Evolutionary conservation across 92 coral and sea anemone species (phyloP).

Genomic region (Metridium senile): DNA sequence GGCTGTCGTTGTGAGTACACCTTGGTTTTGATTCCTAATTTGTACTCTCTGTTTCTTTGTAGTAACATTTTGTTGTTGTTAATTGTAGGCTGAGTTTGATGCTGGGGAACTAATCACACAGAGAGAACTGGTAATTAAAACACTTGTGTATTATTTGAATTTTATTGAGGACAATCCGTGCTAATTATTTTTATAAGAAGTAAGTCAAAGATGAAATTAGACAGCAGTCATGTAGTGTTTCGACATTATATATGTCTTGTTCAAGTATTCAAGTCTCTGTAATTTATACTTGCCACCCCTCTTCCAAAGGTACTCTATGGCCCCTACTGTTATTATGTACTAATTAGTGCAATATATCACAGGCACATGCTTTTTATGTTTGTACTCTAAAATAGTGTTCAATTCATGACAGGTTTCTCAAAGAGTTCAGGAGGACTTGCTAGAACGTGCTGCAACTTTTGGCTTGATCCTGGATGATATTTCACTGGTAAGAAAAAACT

Average conservation of each 20-base stretch:
- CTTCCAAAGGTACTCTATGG: no score
- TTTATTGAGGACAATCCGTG: no score
- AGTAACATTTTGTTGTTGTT: neutral
- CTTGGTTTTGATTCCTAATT: neutral
- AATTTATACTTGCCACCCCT: no score
- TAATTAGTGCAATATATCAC: no score
- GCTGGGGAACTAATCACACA: slow-evolving; percentile 99
- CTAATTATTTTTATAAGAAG: no score
- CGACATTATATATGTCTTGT: no score
- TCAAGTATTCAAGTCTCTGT: no score
- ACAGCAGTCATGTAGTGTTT: no score
- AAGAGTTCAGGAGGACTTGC: slow-evolving; percentile 88
- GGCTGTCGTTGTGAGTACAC: slow-evolving; percentile 90
- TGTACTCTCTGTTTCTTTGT: neutral
- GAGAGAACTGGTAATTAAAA: slow-evolving; percentile 89
- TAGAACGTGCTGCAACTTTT: slow-evolving; percentile 91
- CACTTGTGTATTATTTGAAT: neutral
- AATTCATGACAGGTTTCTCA: slow-evolving; percentile 99
- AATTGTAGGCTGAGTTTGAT: slow-evolving; percentile 96
- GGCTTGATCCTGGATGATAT: slow-evolving; percentile 97
- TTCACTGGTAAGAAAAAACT: slow-evolving; percentile 72
- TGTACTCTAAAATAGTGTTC: no score
- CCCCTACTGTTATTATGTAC: no score
- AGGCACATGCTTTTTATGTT: no score
- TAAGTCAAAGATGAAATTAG: no score